Conservation (phyloP, 2,797 vertebrate genomes). For the Liparis tanakae region DNA sequence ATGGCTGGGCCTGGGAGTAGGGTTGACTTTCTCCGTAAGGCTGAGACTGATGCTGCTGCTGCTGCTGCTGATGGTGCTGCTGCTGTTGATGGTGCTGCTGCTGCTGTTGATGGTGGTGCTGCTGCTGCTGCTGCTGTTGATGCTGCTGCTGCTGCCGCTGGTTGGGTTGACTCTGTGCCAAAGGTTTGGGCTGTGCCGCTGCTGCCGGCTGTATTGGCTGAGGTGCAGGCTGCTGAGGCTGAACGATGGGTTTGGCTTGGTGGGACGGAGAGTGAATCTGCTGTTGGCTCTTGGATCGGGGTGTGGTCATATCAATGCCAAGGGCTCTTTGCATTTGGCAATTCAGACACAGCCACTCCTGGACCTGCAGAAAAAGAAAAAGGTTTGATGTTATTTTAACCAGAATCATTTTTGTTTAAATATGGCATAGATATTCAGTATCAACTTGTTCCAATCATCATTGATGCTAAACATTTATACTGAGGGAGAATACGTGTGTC, state of each 20-base stretch:
- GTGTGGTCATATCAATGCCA: constrained; percentile 98
- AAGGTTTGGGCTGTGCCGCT: constrained; percentile 67
- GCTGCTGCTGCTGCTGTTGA: constrained; percentile 20
- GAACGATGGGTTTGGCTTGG: constrained; percentile 89
- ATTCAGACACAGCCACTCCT: constrained; percentile 98
- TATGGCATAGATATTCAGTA: not conserved
- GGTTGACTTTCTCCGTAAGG: constrained; percentile 40
- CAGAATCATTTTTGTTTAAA: not conserved
- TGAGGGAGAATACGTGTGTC: not conserved
- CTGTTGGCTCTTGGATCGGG: constrained; percentile 97
- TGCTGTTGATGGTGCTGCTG: constrained; percentile 5
- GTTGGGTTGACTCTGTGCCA: constrained; percentile 66
- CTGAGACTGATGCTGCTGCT: constrained; percentile 56
- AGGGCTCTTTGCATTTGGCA: constrained; percentile 99
- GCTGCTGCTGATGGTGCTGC: constrained; percentile 10
- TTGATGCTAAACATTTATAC: not conserved
- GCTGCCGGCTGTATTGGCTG: constrained; percentile 67
- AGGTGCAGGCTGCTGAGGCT: constrained; percentile 71
- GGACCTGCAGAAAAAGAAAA: constrained; percentile 84
- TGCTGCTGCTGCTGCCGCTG: constrained; percentile 58
- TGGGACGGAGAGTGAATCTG: constrained; percentile 94
- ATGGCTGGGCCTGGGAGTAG: constrained; percentile 49
- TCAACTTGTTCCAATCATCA: not conserved
- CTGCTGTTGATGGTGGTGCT: not conserved
- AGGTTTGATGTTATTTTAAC: constrained; percentile 15